phyloP scores from a whole-genome alignment of 92 coral and sea anemone genomes.

The Phenganax stokvisi region DNA sequence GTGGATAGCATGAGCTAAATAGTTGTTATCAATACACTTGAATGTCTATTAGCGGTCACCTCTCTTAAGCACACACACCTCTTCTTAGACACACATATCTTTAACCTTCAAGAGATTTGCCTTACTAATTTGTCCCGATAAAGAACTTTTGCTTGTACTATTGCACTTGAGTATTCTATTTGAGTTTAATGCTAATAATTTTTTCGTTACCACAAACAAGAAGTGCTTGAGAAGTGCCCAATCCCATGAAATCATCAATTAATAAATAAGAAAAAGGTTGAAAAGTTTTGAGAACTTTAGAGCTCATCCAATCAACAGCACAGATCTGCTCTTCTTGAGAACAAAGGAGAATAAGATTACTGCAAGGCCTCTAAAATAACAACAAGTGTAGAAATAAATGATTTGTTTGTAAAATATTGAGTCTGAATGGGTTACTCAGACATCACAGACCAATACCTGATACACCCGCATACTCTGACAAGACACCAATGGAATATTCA shows the following conservation, averaged over 20 bases:
- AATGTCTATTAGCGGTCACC: too few species aligned
- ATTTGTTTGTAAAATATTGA: neutral
- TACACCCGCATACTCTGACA: constrained; percentile 47
- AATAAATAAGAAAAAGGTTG: constrained; percentile 35
- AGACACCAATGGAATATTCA: constrained; percentile 71
- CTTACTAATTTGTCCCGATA: too few species aligned
- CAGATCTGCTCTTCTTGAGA: constrained; percentile 23
- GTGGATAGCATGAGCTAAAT: too few species aligned
- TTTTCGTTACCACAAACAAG: constrained; percentile 39
- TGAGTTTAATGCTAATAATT: neutral
- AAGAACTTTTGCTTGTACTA: too few species aligned
- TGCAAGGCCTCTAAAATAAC: constrained; percentile 11
- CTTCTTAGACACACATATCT: too few species aligned
- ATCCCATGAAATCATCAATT: constrained; percentile 67
- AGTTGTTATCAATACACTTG: too few species aligned
- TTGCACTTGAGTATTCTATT: neutral
- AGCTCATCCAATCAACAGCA: constrained; percentile 20
- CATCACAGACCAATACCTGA: constrained; percentile 50
- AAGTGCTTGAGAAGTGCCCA: constrained; percentile 63
- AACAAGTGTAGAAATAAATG: neutral
- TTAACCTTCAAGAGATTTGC: too few species aligned
- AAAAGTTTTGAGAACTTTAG: constrained; percentile 58
- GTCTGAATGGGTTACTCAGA: too few species aligned
- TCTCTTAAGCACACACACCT: too few species aligned
- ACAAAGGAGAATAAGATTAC: constrained; percentile 31